A percentile compares a stretch with the other conserved stretches of the same genome.
Conservation (phyloP, 2,888 invertebrate species). For the Tetragnatha montana region DNA sequence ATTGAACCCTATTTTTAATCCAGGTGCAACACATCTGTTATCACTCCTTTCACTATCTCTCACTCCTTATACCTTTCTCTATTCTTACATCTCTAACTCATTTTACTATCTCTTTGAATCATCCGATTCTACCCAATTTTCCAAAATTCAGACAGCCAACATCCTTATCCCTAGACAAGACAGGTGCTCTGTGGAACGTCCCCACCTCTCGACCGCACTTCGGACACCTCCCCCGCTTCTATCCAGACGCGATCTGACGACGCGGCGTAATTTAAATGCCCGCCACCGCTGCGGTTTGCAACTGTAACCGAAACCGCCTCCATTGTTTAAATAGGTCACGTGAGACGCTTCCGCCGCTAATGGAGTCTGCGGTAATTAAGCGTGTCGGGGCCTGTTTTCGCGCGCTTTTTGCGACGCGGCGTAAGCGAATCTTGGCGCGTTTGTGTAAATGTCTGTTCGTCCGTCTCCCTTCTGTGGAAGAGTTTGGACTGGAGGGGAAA, state of each 20-base stretch:
- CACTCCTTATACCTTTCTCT: too few relatives aligned
- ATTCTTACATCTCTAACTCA: too few relatives aligned
- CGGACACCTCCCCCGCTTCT: not conserved
- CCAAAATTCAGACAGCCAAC: not conserved
- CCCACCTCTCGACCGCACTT: not conserved
- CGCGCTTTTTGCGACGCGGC: conserved; percentile 17
- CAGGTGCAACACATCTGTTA: too few relatives aligned
- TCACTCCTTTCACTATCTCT: too few relatives aligned
- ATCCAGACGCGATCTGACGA: conserved; percentile 27
- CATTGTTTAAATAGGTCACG: conserved; percentile 56
- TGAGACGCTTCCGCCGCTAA: conserved; percentile 27
- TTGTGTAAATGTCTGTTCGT: not conserved
- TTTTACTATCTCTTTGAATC: too few relatives aligned
- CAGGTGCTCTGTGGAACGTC: not conserved
- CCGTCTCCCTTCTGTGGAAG: not conserved
- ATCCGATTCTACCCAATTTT: too few relatives aligned
- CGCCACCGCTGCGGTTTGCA: conserved; percentile 25
- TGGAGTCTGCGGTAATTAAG: conserved; percentile 43
- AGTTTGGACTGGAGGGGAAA: not conserved
- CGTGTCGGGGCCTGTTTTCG: conserved; percentile 13
- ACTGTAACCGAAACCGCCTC: conserved; percentile 26
- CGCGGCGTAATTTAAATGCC: conserved; percentile 50
- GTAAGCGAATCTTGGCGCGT: conserved; percentile 3
- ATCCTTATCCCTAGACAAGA: not conserved
- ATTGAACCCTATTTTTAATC: too few relatives aligned